A percentile compares a stretch with the other conserved stretches of the same genome.
Evolutionary conservation across 2,888 invertebrate genomes (phyloP).

Genomic region (Chydorus sphaericus): DNA sequence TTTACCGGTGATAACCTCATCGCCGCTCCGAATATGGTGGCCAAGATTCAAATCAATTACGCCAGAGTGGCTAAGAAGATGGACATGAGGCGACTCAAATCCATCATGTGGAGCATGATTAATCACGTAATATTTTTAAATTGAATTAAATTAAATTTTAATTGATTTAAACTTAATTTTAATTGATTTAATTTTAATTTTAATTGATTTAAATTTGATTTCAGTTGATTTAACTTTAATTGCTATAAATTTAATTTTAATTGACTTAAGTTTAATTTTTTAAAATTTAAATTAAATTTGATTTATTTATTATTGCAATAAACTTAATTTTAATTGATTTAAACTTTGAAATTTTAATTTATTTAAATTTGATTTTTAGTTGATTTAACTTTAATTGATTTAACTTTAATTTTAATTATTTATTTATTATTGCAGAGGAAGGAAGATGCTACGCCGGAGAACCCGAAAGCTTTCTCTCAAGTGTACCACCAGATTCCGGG

Average conservation of each 20-base stretch:
- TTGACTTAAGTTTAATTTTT: too few species aligned
- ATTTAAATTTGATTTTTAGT: too few species aligned
- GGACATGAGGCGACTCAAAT: constrained; percentile 69
- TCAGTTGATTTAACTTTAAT: neutral
- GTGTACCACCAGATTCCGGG: constrained; percentile 43
- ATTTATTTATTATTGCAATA: too few species aligned
- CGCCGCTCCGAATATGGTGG: constrained; percentile 49
- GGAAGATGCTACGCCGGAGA: constrained; percentile 15
- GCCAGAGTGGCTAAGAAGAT: constrained; percentile 70
- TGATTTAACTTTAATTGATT: too few species aligned
- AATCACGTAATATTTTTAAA: neutral
- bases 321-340: too few species aligned
- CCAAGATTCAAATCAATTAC: constrained; percentile 58
- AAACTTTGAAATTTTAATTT: too few species aligned
- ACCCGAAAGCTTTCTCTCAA: constrained; percentile 34
- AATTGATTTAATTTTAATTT: too few species aligned
- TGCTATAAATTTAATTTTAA: too few species aligned
- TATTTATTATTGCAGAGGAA: neutral
- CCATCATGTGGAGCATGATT: constrained; percentile 44
- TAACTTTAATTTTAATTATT: neutral
- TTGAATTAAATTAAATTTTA: neutral
- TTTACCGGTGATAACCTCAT: constrained; percentile 42
- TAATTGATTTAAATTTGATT: too few species aligned
- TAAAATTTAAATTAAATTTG: too few species aligned
- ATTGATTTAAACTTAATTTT: too few species aligned